Conservation (phyloP, 2,113 vertebrate species). For the Burhinus oedicnemus region DNA sequence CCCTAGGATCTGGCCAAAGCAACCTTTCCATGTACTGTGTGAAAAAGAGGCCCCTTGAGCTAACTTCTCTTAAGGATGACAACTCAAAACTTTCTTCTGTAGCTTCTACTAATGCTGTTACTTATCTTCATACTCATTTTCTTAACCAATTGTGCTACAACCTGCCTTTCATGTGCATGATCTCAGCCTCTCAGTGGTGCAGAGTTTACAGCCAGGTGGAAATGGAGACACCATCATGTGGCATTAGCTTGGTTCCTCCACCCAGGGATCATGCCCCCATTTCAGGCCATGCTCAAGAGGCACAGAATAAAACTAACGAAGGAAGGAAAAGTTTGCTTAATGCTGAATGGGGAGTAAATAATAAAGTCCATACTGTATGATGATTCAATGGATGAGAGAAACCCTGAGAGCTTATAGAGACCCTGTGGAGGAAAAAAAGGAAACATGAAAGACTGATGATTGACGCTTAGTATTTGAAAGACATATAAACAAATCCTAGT, state of each 20-base stretch:
- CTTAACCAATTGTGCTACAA: background rate
- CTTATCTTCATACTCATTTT: background rate
- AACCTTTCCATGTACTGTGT: background rate
- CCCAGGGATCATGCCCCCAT: background rate
- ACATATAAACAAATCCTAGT: constrained; percentile 36
- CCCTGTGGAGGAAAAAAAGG: background rate
- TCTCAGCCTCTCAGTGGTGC: background rate
- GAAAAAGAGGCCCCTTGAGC: background rate
- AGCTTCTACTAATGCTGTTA: background rate
- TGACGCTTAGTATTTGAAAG: constrained; percentile 18
- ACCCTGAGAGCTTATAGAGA: background rate
- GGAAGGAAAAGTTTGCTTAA: background rate
- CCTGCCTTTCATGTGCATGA: background rate
- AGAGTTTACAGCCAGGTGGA: background rate
- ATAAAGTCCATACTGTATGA: background rate
- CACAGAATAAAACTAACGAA: background rate
- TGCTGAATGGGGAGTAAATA: background rate
- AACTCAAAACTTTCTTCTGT: background rate
- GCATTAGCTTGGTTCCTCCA: background rate
- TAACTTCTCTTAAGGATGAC: background rate
- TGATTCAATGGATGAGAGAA: background rate
- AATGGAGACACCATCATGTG: background rate
- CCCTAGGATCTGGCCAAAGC: background rate
- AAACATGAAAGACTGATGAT: background rate
- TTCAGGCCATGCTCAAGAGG: background rate